Base-by-base conservation (phyloP, 1,140 invertebrate species). In the Carcinoscorpius rotundicauda region DNA sequence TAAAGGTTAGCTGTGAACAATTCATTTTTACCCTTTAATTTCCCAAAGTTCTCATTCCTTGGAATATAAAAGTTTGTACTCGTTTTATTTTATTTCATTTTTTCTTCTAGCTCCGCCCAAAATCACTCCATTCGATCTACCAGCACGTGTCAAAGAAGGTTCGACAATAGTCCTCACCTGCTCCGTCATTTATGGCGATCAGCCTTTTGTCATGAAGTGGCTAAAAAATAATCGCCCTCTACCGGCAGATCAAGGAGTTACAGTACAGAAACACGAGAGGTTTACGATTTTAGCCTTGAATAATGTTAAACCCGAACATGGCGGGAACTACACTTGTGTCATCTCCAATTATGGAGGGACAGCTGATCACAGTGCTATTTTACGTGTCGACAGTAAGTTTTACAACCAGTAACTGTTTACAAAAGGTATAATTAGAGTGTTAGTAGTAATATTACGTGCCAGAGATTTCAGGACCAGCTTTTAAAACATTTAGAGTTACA, bases 271-370 rank as follows among this genome's bases (percentile, higher is more conserved):
- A 48, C 68, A 63, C 5, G 71, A 72, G 5, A 64, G 70, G 9
- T 70, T 67, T 59, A 71, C 70, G 5, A 61, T 72, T 51, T 63
- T 73, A 5, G 65, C 68, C 5, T 72, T 73, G 55, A 71, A 69
- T 69, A 62, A 55, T 58, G 77, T 77, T 5, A 73, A 66, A 53
- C 75, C 75, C 4, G 68, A 64, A 50, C 78, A 81, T 69, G 71
- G 74, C 51, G 79, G 78, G 10, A 77, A 79, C 68, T 81, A 80
- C 70, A 79, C 79, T 0, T 81, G 79, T 67, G 71, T 75, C 4
- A 78, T 76, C 3, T 73, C 70, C 49, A 81, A 80, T 67, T 72
- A 70, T 3, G 78, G 75, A n/a, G 76, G 75, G 3, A 72, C 68
- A 5, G 72, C 71, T 3, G 78, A 72, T 67, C 75, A 73, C 66